Conservation (phyloP, 37 sponge, comb jelly and placozoan genomes). For the Diacarnus erythraeanus region DNA sequence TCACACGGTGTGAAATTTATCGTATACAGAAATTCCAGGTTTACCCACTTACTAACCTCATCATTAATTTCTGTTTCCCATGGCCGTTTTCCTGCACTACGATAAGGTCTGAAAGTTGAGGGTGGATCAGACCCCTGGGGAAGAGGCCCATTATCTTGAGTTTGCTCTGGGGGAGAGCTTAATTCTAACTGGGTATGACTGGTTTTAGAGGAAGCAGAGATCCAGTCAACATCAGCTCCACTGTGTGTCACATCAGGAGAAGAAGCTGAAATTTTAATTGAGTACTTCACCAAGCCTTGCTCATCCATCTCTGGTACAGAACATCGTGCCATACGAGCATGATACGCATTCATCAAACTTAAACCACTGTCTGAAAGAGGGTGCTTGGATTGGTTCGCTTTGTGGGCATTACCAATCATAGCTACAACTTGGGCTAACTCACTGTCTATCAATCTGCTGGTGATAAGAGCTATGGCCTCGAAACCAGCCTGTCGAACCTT, state of each 20-base stretch:
- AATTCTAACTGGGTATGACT: background rate
- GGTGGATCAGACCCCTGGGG: background rate
- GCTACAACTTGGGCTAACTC: background rate
- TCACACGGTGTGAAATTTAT: background rate
- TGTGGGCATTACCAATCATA: background rate
- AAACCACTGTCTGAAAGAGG: background rate
- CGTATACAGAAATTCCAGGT: background rate
- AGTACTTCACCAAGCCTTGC: slow-evolving; percentile 78
- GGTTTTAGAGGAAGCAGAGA: slow-evolving; percentile 27
- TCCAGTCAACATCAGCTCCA: slow-evolving; percentile 83
- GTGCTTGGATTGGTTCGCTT: background rate
- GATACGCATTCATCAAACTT: slow-evolving; percentile 58
- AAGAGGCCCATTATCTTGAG: background rate
- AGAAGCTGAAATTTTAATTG: slow-evolving; percentile 13
- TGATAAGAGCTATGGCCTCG: slow-evolving; percentile 69
- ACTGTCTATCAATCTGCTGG: slow-evolving; percentile 10
- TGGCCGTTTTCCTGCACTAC: slow-evolving; percentile 77
- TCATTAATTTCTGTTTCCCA: slow-evolving; percentile 52
- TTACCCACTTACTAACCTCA: background rate
- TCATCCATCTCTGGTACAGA: slow-evolving; percentile 53
- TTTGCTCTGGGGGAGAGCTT: background rate
- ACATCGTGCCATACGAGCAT: slow-evolving; percentile 53
- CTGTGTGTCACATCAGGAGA: slow-evolving; percentile 12
- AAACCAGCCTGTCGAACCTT: slow-evolving; percentile 79
- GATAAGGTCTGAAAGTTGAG: slow-evolving; percentile 45